Percentiles rank a stretch among this genome's conserved stretches.
Conservation (phyloP, 2,113 vertebrate genomes). For the Orthonyx spaldingii region DNA sequence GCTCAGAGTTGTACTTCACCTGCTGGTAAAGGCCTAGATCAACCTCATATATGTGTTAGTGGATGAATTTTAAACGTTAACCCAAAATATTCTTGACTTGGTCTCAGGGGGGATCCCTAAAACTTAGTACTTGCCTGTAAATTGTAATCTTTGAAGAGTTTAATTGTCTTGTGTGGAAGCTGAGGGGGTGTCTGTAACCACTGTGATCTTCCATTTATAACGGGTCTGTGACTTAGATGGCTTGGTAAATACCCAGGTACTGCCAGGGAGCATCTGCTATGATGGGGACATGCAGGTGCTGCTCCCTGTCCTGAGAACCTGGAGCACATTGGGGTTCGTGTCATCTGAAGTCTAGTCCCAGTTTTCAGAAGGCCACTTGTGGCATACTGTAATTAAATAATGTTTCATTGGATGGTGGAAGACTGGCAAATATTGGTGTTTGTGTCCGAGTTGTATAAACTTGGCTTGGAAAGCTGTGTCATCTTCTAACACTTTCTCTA, state of each 20-base stretch:
- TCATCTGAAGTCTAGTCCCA: not conserved
- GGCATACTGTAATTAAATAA: not conserved
- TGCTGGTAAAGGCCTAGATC: not conserved
- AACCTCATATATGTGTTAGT: not conserved
- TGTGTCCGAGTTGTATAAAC: constrained; percentile 28
- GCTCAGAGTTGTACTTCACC: not conserved
- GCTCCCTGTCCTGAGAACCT: not conserved
- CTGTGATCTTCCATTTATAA: not conserved
- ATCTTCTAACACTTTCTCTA: constrained; percentile 13
- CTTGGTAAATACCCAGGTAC: not conserved
- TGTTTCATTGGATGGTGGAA: not conserved
- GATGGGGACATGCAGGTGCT: not conserved
- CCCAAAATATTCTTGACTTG: not conserved
- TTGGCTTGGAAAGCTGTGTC: constrained; percentile 11
- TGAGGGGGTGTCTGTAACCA: not conserved
- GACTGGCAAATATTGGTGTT: not conserved
- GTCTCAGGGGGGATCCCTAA: not conserved
- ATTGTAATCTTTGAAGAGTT: not conserved
- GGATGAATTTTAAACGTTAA: not conserved
- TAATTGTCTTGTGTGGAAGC: not conserved
- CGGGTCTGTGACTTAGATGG: not conserved
- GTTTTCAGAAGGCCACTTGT: not conserved
- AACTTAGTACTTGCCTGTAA: not conserved
- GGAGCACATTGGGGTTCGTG: not conserved
- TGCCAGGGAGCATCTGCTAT: not conserved